phyloP scores from a whole-genome alignment of 2,113 vertebrate genomes.

The Probosciger aterrimus region DNA sequence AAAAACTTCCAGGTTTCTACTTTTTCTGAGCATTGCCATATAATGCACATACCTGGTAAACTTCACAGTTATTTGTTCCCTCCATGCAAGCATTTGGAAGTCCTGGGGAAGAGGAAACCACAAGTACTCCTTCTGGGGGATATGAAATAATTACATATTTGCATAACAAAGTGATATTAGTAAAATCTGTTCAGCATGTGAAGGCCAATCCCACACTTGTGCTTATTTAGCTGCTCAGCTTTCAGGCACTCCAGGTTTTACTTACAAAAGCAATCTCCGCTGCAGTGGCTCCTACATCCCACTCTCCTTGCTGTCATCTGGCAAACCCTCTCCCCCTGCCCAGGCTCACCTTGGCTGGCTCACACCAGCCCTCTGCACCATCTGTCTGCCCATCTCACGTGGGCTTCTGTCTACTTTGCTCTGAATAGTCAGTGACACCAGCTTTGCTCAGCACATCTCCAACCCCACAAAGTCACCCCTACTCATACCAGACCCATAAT shows the following conservation, averaged over 20 bases:
- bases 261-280: not conserved
- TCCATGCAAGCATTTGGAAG: not conserved
- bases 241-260: not conserved
- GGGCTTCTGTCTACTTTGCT: not conserved
- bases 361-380: not conserved
- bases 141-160: constrained; percentile 44
- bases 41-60: not conserved
- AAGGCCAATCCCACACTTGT: not conserved
- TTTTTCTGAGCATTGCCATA: not conserved
- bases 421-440: not conserved
- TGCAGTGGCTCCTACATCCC: not conserved
- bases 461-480: not conserved
- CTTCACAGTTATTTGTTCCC: not conserved
- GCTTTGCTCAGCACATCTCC: not conserved
- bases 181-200: constrained; percentile 19
- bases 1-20: not conserved
- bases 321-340: not conserved
- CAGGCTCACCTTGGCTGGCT: not conserved
- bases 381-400: not conserved
- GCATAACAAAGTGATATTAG: constrained; percentile 43
- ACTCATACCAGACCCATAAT: not conserved
- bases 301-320: not conserved
- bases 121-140: constrained; percentile 16
- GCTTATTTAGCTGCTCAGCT: not conserved
- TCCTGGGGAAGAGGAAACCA: constrained; percentile 7